phyloP scores from a whole-genome alignment of 1,140 invertebrate genomes.

The Zaprionus capensis region DNA sequence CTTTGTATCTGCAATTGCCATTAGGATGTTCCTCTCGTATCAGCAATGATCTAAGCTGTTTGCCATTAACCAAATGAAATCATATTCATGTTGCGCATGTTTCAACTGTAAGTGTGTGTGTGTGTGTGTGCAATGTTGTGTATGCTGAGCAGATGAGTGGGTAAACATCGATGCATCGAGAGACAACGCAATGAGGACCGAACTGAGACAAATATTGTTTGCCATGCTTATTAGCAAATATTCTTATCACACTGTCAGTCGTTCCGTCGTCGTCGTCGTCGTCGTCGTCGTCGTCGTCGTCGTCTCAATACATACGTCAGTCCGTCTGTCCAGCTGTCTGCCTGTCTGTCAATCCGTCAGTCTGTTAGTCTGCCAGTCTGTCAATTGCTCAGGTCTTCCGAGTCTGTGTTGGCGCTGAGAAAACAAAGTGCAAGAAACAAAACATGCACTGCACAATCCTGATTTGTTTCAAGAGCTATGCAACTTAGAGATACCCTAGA shows the following conservation, averaged over 20 bases:
- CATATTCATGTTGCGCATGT: slow-evolving; percentile 45
- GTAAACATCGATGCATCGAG: slow-evolving; percentile 32
- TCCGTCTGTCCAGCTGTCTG: slow-evolving; percentile 9
- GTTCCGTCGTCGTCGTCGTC: slow-evolving; percentile 34
- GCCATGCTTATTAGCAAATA: slow-evolving; percentile 76
- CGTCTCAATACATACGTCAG: slow-evolving; percentile 12
- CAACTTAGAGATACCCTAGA: slow-evolving; percentile 9
- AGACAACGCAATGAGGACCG: slow-evolving; percentile 5
- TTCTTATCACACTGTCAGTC: slow-evolving; percentile 60
- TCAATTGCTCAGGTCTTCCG: slow-evolving; percentile 29
- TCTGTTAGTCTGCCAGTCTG: slow-evolving; percentile 3
- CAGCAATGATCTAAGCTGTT: slow-evolving; percentile 1
- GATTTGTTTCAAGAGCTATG: neutral
- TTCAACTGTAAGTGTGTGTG: neutral
- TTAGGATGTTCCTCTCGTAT: neutral
- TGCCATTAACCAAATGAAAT: slow-evolving; percentile 38
- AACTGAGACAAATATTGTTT: slow-evolving; percentile 55
- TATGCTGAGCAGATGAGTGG: slow-evolving; percentile 46
- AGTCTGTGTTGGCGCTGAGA: slow-evolving; percentile 64
- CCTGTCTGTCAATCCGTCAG: slow-evolving; percentile 16
- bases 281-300: too few relatives aligned
- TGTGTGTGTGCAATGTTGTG: slow-evolving; percentile 7
- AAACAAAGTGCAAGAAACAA: slow-evolving; percentile 57
- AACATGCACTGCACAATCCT: slow-evolving; percentile 8
- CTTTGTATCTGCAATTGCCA: neutral